Conservation (phyloP, 1,140 invertebrate species). For the Cardiocondyla obscurior region DNA sequence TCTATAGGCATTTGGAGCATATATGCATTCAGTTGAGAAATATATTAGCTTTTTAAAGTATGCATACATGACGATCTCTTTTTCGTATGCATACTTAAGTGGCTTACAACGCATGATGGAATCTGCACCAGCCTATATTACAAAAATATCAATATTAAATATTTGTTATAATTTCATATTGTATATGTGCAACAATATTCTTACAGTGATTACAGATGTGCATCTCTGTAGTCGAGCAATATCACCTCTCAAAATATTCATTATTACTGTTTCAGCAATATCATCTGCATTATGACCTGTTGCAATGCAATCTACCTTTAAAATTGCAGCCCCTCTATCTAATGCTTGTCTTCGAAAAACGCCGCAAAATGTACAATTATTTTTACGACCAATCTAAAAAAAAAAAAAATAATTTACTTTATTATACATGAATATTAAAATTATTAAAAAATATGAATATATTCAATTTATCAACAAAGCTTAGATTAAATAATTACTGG, state of each 20-base stretch:
- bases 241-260: slow-evolving; percentile 99
- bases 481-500: not conserved
- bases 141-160: slow-evolving; percentile 62
- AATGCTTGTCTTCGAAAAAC: slow-evolving; percentile 98
- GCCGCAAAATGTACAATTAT: slow-evolving; percentile 99
- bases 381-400: slow-evolving; percentile 95
- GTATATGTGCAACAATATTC: slow-evolving; percentile 36
- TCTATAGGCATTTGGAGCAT: slow-evolving; percentile 98
- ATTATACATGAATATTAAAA: not conserved
- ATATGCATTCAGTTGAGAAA: slow-evolving; percentile 99
- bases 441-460: not conserved
- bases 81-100: slow-evolving; percentile 99
- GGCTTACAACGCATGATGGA: slow-evolving; percentile 97
- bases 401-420: too few relatives aligned
- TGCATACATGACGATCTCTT: slow-evolving; percentile 99
- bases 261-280: slow-evolving; percentile 98
- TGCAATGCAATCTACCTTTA: slow-evolving; percentile 96
- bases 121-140: slow-evolving; percentile 91
- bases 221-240: slow-evolving; percentile 96
- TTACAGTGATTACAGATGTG: slow-evolving; percentile 94
- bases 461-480: too few relatives aligned
- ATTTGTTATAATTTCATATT: slow-evolving; percentile 33
- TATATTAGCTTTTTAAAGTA: slow-evolving; percentile 99
- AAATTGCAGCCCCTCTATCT: slow-evolving; percentile 94
- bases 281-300: slow-evolving; percentile 99